Percentiles rank a stretch among this genome's conserved stretches.
Evolutionary conservation across 1,140 invertebrate genomes (phyloP).

Genomic region (Globodera ellingtonae): DNA sequence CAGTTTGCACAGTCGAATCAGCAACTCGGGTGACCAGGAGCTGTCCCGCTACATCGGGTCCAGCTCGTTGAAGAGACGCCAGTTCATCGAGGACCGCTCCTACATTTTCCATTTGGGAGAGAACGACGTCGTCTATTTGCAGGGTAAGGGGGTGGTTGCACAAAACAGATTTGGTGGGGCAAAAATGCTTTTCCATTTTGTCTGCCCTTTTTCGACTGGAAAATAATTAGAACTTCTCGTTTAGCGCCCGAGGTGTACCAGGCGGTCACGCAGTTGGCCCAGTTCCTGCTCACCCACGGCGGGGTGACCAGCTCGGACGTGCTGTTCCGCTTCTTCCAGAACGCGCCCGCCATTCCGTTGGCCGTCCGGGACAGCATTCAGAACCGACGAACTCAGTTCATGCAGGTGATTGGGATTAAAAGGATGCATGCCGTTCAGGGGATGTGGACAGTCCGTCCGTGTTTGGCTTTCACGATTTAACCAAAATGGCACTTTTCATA

Average conservation of each 20-base stretch:
- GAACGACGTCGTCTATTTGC: conserved; percentile 55
- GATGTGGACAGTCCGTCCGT: too few relatives aligned
- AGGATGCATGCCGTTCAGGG: too few relatives aligned
- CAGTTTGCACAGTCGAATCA: conserved; percentile 64
- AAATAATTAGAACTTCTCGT: background rate
- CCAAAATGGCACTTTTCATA: too few relatives aligned
- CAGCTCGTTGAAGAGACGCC: conserved; percentile 60
- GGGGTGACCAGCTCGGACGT: conserved; percentile 60
- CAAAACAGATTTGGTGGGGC: background rate
- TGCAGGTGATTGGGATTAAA: conserved; percentile 27
- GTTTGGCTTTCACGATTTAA: too few relatives aligned
- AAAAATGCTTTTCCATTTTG: background rate
- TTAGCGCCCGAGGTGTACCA: conserved; percentile 28
- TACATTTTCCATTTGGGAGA: conserved; percentile 59
- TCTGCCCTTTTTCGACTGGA: background rate
- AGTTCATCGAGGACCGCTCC: conserved; percentile 63
- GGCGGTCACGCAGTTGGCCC: conserved; percentile 40
- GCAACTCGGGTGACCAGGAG: conserved; percentile 62
- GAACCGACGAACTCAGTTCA: conserved; percentile 56
- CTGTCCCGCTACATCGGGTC: conserved; percentile 64
- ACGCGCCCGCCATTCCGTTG: conserved; percentile 38
- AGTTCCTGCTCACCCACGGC: conserved; percentile 58
- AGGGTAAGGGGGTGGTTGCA: conserved; percentile 38
- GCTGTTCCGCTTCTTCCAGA: conserved; percentile 59
- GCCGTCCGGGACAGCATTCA: conserved; percentile 48